Evolutionary conservation across 2,113 vertebrate species (phyloP), one percentile per base, ranked within the genome.

Genomic region (Circaetus cinerascens): DNA sequence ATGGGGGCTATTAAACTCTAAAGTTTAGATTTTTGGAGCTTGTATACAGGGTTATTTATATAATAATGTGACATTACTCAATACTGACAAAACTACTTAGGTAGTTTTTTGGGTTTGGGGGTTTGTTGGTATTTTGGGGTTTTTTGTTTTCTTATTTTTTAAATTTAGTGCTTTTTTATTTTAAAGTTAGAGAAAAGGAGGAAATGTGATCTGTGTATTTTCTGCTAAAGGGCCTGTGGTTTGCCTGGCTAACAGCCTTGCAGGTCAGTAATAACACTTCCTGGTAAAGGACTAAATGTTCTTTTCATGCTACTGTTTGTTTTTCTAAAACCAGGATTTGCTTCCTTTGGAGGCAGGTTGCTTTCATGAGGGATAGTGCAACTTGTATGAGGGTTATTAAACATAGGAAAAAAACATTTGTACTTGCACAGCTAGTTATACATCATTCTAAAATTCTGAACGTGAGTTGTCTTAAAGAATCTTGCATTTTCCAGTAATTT

Each of bases 11-110:
- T 97, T 98, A 96, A 98, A 98, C 96, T 94, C 94, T 97, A 80
- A 97, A 97, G 85, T 97, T 98, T 98, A 98, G 98, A 97, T 98
- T 98, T 97, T 96, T 98, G 90, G 97, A 98, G 98, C 98, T 98
- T 93, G 88, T 98, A 98, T 98, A 98, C 98, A 98, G 98, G 98
- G 98, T 98, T 98, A 98, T 98, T 98, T 98, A 98, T 98, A 98
- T 98, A 98, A 98, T 98, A 98, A 98, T 98, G 98, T 98, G 97
- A 98, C 97, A 98, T 97, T 98, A 98, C 97, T 98, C 98, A 95
- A 77, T 98, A 98, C 98, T 98, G 98, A 98, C 98, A 96, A 96
- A 97, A 98, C 98, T 98, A 98, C 98, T 97, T 96, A 84, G 87
- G 97, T 98, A 97, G 98, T 97, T 98, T 97, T 97, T 96, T 22